phyloP scores from a whole-genome alignment of 2,113 vertebrate genomes.

The Orientallactaga bullata region DNA sequence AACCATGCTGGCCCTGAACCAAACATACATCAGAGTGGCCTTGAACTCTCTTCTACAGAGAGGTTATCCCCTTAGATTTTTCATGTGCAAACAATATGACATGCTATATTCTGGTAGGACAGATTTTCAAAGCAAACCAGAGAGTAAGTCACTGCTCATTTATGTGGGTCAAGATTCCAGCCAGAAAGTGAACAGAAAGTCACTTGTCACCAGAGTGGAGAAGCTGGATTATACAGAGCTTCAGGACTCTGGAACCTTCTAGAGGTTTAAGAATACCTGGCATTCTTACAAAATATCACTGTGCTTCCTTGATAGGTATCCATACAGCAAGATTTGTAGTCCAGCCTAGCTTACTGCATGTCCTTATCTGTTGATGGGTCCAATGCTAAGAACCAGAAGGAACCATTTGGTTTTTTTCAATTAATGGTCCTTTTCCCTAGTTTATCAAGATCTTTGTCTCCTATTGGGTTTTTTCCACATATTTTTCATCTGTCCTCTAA shows the following conservation, averaged over 20 bases:
- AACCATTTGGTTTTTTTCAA: background rate
- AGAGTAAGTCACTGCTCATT: background rate
- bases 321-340: background rate
- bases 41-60: background rate
- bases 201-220: background rate
- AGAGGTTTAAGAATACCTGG: background rate
- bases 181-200: background rate
- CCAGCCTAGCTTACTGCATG: background rate
- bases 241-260: background rate
- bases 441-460: background rate
- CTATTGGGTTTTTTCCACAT: background rate
- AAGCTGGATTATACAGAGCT: background rate
- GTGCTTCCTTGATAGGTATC: background rate
- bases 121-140: background rate
- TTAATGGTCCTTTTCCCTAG: background rate
- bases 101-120: background rate
- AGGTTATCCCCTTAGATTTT: background rate
- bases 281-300: background rate
- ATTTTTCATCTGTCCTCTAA: conserved; percentile 17
- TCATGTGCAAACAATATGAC: background rate
- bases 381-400: conserved; percentile 34
- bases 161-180: background rate
- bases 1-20: background rate
- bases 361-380: background rate
- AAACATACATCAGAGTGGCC: background rate